Evolutionary conservation across 2,113 vertebrate genomes (phyloP).

Genomic region (Butorides virescens): DNA sequence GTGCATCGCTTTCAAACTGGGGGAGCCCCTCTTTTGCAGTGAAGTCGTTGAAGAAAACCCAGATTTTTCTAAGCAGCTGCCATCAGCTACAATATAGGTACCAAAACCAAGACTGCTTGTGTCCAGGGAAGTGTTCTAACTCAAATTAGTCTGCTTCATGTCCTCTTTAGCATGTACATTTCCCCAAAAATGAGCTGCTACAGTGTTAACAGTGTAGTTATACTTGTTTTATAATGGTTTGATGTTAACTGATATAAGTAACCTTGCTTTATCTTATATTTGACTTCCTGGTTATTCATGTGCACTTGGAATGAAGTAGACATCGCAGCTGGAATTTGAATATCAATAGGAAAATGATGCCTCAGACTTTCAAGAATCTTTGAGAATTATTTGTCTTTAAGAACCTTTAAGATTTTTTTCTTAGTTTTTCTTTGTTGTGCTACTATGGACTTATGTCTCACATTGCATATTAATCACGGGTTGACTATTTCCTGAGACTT

Average conservation of each 20-base stretch:
- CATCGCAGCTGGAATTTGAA: not conserved
- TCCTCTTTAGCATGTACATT: not conserved
- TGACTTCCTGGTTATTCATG: not conserved
- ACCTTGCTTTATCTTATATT: not conserved
- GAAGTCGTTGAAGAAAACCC: not conserved
- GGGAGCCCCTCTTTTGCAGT: not conserved
- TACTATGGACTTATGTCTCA: not conserved
- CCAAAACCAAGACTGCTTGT: not conserved
- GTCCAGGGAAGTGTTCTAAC: not conserved
- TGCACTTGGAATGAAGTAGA: not conserved
- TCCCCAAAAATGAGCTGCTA: not conserved
- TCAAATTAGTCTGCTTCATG: not conserved
- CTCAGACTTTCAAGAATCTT: not conserved
- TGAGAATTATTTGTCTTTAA: not conserved
- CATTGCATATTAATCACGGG: not conserved
- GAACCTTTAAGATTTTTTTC: not conserved
- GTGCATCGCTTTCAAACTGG: not conserved
- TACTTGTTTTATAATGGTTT: not conserved
- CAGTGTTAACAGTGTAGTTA: not conserved
- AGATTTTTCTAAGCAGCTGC: not conserved
- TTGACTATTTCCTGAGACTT: not conserved
- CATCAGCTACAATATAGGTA: not conserved
- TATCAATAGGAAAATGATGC: not conserved
- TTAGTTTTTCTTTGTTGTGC: not conserved
- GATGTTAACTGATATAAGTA: not conserved